Evolutionary conservation across 2,888 invertebrate species (phyloP).

Genomic region (Panzeria rudis): DNA sequence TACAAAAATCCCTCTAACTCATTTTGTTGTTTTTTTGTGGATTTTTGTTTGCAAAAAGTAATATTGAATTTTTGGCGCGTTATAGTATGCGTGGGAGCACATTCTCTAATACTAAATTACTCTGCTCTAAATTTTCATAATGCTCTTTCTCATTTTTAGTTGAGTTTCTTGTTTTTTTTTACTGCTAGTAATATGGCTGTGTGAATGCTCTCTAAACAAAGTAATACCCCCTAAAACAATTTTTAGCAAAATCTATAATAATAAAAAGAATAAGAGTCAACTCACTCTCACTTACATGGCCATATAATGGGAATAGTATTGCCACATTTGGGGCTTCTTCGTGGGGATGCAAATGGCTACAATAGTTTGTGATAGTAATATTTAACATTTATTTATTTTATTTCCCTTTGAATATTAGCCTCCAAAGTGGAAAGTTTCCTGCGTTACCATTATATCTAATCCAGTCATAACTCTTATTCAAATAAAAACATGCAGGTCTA

Average conservation of each 20-base stretch:
- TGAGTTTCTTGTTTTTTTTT: not conserved
- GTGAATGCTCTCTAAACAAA: constrained; percentile 58
- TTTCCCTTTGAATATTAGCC: too few relatives aligned
- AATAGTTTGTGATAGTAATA: not conserved
- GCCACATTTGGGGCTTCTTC: not conserved
- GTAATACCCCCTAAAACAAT: constrained; percentile 62
- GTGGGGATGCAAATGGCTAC: not conserved
- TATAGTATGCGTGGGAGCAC: constrained; percentile 74
- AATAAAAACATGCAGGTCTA: too few relatives aligned
- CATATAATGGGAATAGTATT: not conserved
- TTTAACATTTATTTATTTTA: too few relatives aligned
- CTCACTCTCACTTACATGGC: constrained; percentile 44
- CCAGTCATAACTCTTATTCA: too few relatives aligned
- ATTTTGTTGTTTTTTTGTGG: not conserved
- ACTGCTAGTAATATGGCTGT: constrained; percentile 19
- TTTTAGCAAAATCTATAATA: constrained; percentile 6
- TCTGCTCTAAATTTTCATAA: constrained; percentile 48
- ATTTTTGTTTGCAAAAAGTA: constrained; percentile 38
- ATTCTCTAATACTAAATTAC: constrained; percentile 51
- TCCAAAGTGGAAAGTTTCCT: too few relatives aligned
- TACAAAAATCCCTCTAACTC: constrained; percentile 40
- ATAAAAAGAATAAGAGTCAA: not conserved
- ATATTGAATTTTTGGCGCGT: constrained; percentile 62
- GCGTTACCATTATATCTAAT: too few relatives aligned
- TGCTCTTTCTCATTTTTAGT: constrained; percentile 37